phyloP scores from a whole-genome alignment of 1,140 invertebrate genomes.

The Coenobita brevimanus region DNA sequence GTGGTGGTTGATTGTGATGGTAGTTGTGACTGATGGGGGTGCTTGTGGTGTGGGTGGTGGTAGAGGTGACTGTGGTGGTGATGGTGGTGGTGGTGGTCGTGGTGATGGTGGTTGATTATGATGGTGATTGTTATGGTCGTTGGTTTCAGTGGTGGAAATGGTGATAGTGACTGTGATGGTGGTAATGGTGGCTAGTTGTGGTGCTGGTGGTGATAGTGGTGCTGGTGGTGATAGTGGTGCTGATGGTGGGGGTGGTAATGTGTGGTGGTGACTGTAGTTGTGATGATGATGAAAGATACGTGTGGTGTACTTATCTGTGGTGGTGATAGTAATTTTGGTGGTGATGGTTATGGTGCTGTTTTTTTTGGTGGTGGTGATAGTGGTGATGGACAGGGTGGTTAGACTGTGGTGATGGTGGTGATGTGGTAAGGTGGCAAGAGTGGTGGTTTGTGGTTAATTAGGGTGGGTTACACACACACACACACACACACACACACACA shows the following conservation, averaged over 20 bases:
- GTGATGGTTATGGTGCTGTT: too few relatives aligned
- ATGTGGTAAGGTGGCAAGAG: not conserved
- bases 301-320: too few relatives aligned
- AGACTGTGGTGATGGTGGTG: too few relatives aligned
- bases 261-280: not conserved
- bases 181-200: not conserved
- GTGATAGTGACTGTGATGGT: not conserved
- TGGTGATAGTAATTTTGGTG: too few relatives aligned
- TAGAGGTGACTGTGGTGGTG: conserved; percentile 40
- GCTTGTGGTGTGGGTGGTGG: conserved; percentile 33
- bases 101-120: not conserved
- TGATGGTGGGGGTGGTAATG: not conserved
- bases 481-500: not conserved
- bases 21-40: conserved; percentile 30
- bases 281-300: too few relatives aligned
- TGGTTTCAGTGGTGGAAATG: too few relatives aligned
- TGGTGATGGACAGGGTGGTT: too few relatives aligned
- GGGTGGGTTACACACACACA: not conserved
- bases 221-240: not conserved
- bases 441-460: not conserved
- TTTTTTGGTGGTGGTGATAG: too few relatives aligned
- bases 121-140: too few relatives aligned
- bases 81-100: conserved; percentile 3
- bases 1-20: not conserved
- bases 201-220: not conserved